Evolutionary conservation across 2,888 invertebrate genomes (phyloP).

Genomic region (Cabera pusaria): DNA sequence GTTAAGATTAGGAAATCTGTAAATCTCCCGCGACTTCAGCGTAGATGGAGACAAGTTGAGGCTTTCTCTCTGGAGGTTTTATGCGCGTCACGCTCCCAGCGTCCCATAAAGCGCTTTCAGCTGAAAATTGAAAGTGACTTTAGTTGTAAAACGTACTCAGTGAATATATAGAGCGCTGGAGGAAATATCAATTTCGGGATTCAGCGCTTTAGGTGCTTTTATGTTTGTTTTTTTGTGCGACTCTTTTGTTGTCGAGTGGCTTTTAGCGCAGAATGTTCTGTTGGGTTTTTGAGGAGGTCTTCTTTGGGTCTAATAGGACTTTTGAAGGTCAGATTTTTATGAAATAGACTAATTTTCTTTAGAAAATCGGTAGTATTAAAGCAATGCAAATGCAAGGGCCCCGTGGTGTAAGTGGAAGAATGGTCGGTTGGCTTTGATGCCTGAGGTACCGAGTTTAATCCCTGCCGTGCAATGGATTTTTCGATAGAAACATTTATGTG

Average conservation of each 20-base stretch:
- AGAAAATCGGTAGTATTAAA: too few species aligned
- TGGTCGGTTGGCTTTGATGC: too few species aligned
- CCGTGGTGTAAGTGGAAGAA: too few species aligned
- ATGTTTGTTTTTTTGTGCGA: conserved; percentile 26
- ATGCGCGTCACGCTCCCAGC: conserved; percentile 69
- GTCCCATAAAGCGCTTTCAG: conserved; percentile 72
- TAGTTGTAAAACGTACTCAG: conserved; percentile 69
- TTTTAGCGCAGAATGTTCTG: conserved; percentile 14
- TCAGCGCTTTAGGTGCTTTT: conserved; percentile 48
- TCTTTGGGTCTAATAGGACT: too few species aligned
- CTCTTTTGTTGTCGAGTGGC: conserved; percentile 28
- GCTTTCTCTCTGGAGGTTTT: conserved; percentile 54
- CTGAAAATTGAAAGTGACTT: conserved; percentile 80
- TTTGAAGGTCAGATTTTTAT: too few species aligned
- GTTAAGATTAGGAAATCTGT: conserved; percentile 39
- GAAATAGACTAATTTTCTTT: too few species aligned
- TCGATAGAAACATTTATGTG: too few species aligned
- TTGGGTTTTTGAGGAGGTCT: background rate
- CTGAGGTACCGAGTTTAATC: too few species aligned
- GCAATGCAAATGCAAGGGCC: too few species aligned
- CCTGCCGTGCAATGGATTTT: too few species aligned
- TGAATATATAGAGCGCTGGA: conserved; percentile 51
- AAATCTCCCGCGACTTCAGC: conserved; percentile 49
- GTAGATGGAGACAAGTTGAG: conserved; percentile 60
- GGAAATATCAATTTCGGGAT: conserved; percentile 64